These are phyloP conservation scores for Gymnopithys bicolor DNA, from an alignment of 2,797 vertebrate genomes.

Conservation along the genomic window DNA sequence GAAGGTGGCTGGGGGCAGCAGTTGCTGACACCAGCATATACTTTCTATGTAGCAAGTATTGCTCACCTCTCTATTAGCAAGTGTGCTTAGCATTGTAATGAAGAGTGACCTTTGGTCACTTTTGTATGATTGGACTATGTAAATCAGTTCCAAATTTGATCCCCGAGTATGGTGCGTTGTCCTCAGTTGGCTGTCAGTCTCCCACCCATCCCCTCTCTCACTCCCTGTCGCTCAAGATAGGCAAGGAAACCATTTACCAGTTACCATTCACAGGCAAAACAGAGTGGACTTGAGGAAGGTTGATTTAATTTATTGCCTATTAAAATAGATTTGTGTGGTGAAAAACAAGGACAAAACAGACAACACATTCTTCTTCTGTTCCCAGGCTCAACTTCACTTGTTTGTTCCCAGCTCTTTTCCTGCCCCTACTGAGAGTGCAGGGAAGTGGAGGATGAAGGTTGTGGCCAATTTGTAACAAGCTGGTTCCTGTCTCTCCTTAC, in stretches of 20 bases:
- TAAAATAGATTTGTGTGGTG: neutral
- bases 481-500: neutral
- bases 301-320: neutral
- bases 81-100: neutral
- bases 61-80: neutral
- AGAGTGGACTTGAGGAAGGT: neutral
- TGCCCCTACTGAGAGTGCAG: rapidly evolving
- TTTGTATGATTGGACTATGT: neutral
- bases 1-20: neutral
- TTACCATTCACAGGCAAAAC: neutral
- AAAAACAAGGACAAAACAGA: neutral
- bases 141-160: neutral
- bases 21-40: neutral
- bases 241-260: neutral
- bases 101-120: neutral
- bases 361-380: neutral
- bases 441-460: neutral
- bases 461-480: neutral
- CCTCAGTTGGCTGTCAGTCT: neutral
- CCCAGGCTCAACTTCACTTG: neutral
- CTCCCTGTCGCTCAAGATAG: neutral
- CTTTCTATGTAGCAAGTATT: neutral
- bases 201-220: neutral
- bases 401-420: neutral
- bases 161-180: neutral